Evolutionary conservation across 2,113 vertebrate species (phyloP).

Genomic region (Melanocharis versteri): DNA sequence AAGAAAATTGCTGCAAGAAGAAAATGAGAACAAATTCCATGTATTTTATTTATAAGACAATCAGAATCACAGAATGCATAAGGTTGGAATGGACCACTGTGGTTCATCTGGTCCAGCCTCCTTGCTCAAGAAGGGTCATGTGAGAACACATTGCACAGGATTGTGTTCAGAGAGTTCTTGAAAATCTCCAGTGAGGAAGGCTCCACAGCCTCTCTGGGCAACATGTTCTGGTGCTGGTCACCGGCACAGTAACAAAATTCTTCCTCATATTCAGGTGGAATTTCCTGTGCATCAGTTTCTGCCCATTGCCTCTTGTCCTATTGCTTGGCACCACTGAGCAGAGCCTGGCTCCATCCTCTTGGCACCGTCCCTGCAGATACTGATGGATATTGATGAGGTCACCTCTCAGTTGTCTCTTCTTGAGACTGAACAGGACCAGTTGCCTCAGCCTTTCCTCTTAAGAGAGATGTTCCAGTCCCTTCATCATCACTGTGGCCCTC

Average conservation of each 20-base stretch:
- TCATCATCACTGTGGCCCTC: too few relatives aligned
- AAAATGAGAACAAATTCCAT: background rate
- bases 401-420: background rate
- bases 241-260: background rate
- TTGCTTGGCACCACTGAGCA: background rate
- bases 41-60: background rate
- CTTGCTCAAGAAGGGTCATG: background rate
- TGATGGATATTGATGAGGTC: too few relatives aligned
- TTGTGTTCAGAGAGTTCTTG: background rate
- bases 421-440: background rate
- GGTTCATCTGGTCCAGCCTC: background rate
- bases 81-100: background rate
- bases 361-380: too few relatives aligned
- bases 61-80: background rate
- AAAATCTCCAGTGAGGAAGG: background rate
- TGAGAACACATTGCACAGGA: background rate
- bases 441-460: background rate
- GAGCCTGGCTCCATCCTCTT: background rate
- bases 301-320: background rate
- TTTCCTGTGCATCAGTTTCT: background rate
- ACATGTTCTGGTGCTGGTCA: background rate
- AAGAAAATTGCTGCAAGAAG: background rate
- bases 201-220: background rate
- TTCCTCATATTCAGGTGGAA: background rate
- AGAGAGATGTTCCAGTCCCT: background rate